Evolutionary conservation across 2,888 invertebrate species (phyloP).

Genomic region (Andrena praecox): DNA sequence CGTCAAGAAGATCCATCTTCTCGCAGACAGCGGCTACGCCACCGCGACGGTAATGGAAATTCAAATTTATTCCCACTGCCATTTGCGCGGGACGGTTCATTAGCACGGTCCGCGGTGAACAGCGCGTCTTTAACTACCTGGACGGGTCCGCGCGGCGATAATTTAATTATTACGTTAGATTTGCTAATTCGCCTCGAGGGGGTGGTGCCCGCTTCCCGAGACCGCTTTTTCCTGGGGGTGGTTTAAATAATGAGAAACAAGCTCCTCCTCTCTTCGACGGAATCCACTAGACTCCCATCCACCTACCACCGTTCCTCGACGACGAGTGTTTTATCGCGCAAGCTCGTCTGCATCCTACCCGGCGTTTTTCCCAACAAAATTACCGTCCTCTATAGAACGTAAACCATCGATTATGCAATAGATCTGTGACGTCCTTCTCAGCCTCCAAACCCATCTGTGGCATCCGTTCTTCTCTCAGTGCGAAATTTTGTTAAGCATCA

Average conservation of each 20-base stretch:
- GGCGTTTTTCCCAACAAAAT: slow-evolving; percentile 24
- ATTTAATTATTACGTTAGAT: slow-evolving; percentile 83
- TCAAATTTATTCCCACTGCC: slow-evolving; percentile 79
- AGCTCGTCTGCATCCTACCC: slow-evolving; percentile 9
- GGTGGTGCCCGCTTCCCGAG: slow-evolving; percentile 54
- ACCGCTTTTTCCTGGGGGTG: slow-evolving; percentile 70
- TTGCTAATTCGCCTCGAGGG: slow-evolving; percentile 78
- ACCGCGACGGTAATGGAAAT: slow-evolving; percentile 74
- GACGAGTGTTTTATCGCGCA: slow-evolving; percentile 32
- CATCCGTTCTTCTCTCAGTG: not conserved
- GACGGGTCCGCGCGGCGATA: slow-evolving; percentile 72
- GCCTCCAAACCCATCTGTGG: slow-evolving; percentile 38
- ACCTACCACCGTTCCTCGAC: slow-evolving; percentile 31
- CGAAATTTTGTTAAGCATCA: not conserved
- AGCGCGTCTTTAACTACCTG: slow-evolving; percentile 65
- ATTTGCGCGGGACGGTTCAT: slow-evolving; percentile 79
- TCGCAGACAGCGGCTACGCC: slow-evolving; percentile 37
- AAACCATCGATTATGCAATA: slow-evolving; percentile 63
- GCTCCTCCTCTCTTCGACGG: slow-evolving; percentile 23
- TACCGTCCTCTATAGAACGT: slow-evolving; percentile 29
- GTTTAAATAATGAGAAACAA: slow-evolving; percentile 63
- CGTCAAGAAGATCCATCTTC: slow-evolving; percentile 47
- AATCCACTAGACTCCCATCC: slow-evolving; percentile 32
- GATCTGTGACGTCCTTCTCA: slow-evolving; percentile 48
- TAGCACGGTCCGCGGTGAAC: slow-evolving; percentile 72